Evolutionary conservation across 1,140 invertebrate genomes (phyloP).

Genomic region (Pseudomyrmex flavicornis): DNA sequence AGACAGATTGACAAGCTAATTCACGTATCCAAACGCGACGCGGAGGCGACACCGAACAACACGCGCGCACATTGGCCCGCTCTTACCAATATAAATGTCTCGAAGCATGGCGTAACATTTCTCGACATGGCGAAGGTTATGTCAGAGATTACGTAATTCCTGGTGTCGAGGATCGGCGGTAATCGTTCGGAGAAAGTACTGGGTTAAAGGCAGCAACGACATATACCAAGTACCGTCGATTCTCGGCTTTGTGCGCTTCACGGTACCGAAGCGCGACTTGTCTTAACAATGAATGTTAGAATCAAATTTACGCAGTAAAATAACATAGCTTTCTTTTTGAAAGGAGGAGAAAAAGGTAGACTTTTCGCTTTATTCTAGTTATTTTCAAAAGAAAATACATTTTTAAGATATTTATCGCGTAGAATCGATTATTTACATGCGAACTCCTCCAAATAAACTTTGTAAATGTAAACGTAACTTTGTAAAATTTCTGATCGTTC

Average conservation of each 20-base stretch:
- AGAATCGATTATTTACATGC: too few species aligned
- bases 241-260: constrained; percentile 26
- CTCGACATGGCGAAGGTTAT: constrained; percentile 84
- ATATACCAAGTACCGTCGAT: constrained; percentile 34
- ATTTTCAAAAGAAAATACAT: too few species aligned
- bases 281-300: neutral
- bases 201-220: constrained; percentile 39
- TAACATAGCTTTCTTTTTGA: neutral
- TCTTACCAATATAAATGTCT: constrained; percentile 62
- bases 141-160: constrained; percentile 84
- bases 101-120: constrained; percentile 81
- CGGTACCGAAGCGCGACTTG: constrained; percentile 1
- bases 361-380: too few species aligned
- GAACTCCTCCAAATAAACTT: too few species aligned
- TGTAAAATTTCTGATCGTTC: too few species aligned
- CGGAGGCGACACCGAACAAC: neutral
- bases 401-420: too few species aligned
- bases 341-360: too few species aligned
- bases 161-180: constrained; percentile 68
- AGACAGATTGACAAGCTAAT: neutral
- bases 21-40: neutral
- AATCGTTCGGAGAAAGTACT: constrained; percentile 80
- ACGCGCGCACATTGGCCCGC: neutral
- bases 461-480: too few species aligned
- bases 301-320: neutral